Conservation (phyloP, 2,113 vertebrate genomes). For the Myotis lucifugus region DNA sequence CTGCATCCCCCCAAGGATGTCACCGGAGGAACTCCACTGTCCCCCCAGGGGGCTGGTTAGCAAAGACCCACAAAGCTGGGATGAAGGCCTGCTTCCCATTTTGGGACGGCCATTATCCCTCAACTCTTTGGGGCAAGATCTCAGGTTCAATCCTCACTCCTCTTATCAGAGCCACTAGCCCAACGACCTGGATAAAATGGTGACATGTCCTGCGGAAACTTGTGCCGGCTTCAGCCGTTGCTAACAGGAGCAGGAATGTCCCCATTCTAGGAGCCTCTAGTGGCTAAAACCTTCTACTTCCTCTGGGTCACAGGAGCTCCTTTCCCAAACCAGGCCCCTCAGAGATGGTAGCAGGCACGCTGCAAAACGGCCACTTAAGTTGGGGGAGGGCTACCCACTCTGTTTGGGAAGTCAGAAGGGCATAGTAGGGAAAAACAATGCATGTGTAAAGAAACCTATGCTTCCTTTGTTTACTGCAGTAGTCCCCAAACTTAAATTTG, state of each 20-base stretch:
- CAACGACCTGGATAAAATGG: background rate
- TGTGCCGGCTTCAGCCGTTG: background rate
- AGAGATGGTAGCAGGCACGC: background rate
- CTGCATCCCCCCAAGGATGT: background rate
- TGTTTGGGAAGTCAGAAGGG: background rate
- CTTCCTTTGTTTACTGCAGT: background rate
- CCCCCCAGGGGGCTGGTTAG: background rate
- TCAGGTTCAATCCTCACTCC: background rate
- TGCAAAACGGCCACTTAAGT: background rate
- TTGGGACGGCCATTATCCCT: background rate
- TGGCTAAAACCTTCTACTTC: background rate
- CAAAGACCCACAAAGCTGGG: background rate
- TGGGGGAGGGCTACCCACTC: background rate
- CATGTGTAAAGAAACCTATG: background rate
- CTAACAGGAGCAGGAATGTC: background rate
- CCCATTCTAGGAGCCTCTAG: too few relatives aligned
- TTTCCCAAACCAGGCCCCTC: background rate
- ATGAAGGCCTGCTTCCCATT: background rate
- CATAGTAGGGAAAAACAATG: fast-evolving
- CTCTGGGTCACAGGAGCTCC: background rate
- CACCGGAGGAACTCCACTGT: background rate
- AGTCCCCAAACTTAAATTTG: background rate
- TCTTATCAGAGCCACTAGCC: background rate
- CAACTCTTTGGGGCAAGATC: background rate
- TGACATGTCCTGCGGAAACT: background rate